phyloP scores from a whole-genome alignment of 2,888 invertebrate genomes.

The Scaptomyza polygonia region DNA sequence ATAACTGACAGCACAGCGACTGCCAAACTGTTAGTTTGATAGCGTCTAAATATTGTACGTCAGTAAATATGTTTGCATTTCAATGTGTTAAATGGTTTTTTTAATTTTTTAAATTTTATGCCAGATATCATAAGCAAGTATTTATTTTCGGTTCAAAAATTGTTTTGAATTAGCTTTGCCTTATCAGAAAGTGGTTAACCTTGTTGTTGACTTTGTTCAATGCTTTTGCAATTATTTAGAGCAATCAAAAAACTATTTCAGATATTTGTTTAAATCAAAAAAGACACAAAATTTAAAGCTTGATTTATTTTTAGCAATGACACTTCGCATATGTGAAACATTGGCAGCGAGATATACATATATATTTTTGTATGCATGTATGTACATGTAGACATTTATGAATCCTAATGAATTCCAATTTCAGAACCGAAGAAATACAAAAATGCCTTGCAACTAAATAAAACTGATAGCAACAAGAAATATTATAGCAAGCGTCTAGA shows the following conservation, averaged over 20 bases:
- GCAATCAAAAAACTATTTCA: conserved; percentile 39
- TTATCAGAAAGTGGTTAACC: conserved; percentile 38
- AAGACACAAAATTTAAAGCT: conserved; percentile 25
- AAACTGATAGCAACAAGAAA: conserved; percentile 65
- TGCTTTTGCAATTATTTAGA: conserved; percentile 37
- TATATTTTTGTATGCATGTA: not conserved
- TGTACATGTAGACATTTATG: conserved; percentile 40
- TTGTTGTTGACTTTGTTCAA: conserved; percentile 26
- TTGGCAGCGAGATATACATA: conserved; percentile 6
- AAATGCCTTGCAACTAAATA: conserved; percentile 39
- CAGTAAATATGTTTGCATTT: not conserved
- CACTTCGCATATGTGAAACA: too few relatives aligned
- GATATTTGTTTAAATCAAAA: conserved; percentile 22
- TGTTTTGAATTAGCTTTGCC: not conserved
- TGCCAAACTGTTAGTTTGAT: conserved; percentile 20
- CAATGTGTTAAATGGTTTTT: too few relatives aligned
- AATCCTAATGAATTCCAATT: conserved; percentile 74
- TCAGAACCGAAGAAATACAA: conserved; percentile 26
- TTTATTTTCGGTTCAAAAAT: too few relatives aligned
- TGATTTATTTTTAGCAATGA: conserved; percentile 71
- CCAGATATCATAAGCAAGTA: too few relatives aligned
- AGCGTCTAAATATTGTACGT: not conserved
- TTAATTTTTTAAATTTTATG: too few relatives aligned
- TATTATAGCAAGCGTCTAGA: conserved; percentile 25
- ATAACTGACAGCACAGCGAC: conserved; percentile 29